These are phyloP conservation scores for Diabrotica undecimpunctata DNA, from an alignment of 1,140 invertebrate genomes.

Conservation along the genomic window DNA sequence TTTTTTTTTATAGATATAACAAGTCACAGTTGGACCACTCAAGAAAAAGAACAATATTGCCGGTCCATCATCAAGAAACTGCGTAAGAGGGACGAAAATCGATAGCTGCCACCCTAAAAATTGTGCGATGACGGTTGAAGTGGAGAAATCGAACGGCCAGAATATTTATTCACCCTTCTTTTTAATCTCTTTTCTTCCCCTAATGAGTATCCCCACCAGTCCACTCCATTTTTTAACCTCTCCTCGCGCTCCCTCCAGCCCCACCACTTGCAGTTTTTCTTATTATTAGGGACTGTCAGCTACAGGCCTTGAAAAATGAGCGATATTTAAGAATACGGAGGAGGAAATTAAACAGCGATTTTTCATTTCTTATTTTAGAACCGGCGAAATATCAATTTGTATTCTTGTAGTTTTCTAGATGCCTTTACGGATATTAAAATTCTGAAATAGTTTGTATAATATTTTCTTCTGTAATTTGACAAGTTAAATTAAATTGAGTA, in stretches of 20 bases:
- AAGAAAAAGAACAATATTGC: slow-evolving; percentile 12
- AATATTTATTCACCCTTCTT: slow-evolving; percentile 21
- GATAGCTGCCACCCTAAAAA: slow-evolving; percentile 18
- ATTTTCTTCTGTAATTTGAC: too few relatives aligned
- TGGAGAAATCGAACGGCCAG: slow-evolving; percentile 21
- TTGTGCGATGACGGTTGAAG: slow-evolving; percentile 20
- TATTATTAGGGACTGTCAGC: slow-evolving; percentile 22
- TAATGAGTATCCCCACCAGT: slow-evolving; percentile 18
- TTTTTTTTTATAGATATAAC: too few relatives aligned
- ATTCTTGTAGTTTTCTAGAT: slow-evolving; percentile 4
- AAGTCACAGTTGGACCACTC: too few relatives aligned
- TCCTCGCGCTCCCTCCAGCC: slow-evolving; percentile 1
- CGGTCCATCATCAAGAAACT: slow-evolving; percentile 5
- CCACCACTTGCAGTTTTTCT: slow-evolving; percentile 15
- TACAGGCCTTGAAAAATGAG: slow-evolving; percentile 24
- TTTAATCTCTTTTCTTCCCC: slow-evolving; percentile 23
- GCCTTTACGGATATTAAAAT: not conserved
- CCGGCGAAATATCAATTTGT: slow-evolving; percentile 9
- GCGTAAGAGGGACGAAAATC: slow-evolving; percentile 14
- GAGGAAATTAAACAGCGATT: slow-evolving; percentile 23
- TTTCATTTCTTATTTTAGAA: slow-evolving; percentile 19
- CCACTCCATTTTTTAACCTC: slow-evolving; percentile 18
- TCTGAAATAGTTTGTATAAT: not conserved
- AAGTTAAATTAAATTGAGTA: too few relatives aligned
- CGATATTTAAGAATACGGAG: slow-evolving; percentile 22